Percentiles rank a stretch among this genome's conserved stretches.
These are phyloP conservation scores for Diarsia rubi DNA, from an alignment of 2,888 invertebrate genomes.

Conservation along the genomic window DNA sequence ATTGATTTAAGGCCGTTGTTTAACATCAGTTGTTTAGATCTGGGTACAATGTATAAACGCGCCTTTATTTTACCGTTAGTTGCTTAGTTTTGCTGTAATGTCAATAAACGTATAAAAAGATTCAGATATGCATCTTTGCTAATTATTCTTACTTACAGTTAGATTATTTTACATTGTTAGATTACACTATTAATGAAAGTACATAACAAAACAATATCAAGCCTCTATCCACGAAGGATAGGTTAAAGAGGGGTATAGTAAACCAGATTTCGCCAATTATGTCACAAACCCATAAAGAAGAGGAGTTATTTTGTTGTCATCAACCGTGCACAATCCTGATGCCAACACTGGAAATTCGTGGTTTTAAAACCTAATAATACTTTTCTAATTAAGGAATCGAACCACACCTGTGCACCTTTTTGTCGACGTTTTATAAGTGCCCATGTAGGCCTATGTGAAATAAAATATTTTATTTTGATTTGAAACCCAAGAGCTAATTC, in stretches of 20 bases:
- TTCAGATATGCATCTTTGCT: conserved; percentile 13
- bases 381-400: neutral
- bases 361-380: neutral
- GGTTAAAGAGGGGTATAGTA: neutral
- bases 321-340: too few species aligned
- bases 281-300: neutral
- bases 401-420: too few species aligned
- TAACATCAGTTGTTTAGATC: neutral
- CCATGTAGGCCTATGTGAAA: too few species aligned
- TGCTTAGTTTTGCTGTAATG: neutral
- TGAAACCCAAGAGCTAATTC: neutral
- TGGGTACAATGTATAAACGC: neutral
- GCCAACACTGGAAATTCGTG: neutral
- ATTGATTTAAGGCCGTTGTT: neutral
- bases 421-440: too few species aligned
- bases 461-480: too few species aligned
- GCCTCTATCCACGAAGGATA: neutral
- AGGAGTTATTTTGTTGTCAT: neutral
- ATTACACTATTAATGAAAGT: neutral
- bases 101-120: conserved; percentile 35
- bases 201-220: neutral
- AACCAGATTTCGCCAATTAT: neutral
- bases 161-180: neutral
- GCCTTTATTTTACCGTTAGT: conserved; percentile 23
- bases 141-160: conserved; percentile 3